Evolutionary conservation across 2,797 vertebrate species (phyloP).

Genomic region (Kryptolebias ocellatus): DNA sequence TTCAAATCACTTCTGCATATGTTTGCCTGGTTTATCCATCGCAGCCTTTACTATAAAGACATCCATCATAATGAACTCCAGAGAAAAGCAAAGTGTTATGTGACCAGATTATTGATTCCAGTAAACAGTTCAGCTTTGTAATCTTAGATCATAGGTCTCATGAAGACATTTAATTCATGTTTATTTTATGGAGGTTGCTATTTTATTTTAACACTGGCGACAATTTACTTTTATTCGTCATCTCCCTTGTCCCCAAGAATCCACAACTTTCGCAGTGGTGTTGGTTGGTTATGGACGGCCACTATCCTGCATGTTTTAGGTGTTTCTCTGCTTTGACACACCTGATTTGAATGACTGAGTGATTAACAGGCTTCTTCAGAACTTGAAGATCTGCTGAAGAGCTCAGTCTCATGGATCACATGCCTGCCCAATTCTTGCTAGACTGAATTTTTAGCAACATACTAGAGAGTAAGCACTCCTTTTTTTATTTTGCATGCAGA

Average conservation of each 20-base stretch:
- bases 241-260: too few relatives aligned
- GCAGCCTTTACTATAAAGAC: not conserved
- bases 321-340: too few relatives aligned
- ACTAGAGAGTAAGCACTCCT: slow-evolving; percentile 44
- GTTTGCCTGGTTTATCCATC: not conserved
- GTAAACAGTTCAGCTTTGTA: not conserved
- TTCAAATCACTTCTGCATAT: not conserved
- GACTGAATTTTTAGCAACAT: slow-evolving; percentile 19
- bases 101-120: slow-evolving; percentile 5
- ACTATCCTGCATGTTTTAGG: too few relatives aligned
- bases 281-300: too few relatives aligned
- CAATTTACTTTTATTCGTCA: too few relatives aligned
- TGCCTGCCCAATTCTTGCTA: slow-evolving; percentile 40
- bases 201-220: not conserved
- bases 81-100: slow-evolving; percentile 1
- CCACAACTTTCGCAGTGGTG: too few relatives aligned
- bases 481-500: slow-evolving; percentile 18
- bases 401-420: slow-evolving; percentile 31
- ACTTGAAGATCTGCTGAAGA: too few relatives aligned
- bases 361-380: too few relatives aligned
- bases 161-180: not conserved
- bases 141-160: not conserved
- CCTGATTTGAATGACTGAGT: too few relatives aligned
- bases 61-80: slow-evolving; percentile 4
- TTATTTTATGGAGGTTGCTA: not conserved